Percentiles rank a stretch among this genome's conserved stretches.
These are phyloP conservation scores for Heliconius erato DNA, from an alignment of 2,888 invertebrate genomes.

Conservation along the genomic window DNA sequence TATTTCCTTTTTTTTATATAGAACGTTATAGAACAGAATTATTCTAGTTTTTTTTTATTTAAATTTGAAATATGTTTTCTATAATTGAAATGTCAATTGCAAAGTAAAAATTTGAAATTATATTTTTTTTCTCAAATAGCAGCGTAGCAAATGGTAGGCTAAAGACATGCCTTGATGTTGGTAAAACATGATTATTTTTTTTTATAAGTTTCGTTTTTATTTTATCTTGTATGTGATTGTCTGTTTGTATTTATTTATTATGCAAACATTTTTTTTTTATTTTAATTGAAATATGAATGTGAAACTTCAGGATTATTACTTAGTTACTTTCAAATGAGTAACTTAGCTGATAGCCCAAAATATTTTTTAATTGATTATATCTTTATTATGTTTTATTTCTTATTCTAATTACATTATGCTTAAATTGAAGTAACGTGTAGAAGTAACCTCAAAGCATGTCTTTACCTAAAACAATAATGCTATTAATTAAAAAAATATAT, in stretches of 20 bases:
- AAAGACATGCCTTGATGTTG: conserved; percentile 7
- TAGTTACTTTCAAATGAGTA: conserved; percentile 30
- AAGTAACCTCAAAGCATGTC: conserved; percentile 3
- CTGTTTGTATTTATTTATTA: too few species aligned
- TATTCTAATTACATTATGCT: background rate
- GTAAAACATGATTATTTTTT: background rate
- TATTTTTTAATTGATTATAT: background rate
- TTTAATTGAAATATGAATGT: background rate
- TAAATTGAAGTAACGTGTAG: background rate
- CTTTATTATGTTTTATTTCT: background rate
- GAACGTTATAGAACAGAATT: background rate
- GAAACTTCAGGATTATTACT: conserved; percentile 23
- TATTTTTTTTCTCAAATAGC: background rate
- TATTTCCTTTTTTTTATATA: background rate
- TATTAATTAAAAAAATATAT: background rate
- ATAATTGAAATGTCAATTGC: conserved; percentile 1
- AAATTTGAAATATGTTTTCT: background rate
- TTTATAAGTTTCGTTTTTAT: background rate
- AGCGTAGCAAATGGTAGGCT: background rate
- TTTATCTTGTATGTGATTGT: background rate
- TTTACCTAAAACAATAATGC: background rate
- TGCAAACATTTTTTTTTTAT: background rate
- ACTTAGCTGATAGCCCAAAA: conserved; percentile 28
- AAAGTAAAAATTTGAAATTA: background rate
- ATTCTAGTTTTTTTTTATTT: background rate